Conservation (phyloP, 2,113 vertebrate genomes). For the Platycercus adscitus region DNA sequence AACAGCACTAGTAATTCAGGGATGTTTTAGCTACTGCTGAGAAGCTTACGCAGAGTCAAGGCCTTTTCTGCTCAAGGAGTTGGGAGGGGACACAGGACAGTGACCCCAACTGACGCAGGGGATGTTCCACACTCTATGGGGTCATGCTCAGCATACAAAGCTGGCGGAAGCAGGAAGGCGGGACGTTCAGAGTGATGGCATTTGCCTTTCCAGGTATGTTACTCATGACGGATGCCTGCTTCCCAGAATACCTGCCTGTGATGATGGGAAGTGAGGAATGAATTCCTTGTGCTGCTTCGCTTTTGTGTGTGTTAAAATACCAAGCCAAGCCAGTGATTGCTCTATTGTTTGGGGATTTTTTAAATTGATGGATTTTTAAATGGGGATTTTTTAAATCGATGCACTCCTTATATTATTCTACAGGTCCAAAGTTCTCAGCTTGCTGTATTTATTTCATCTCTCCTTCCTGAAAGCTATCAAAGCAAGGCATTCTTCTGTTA, state of each 20-base stretch:
- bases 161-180: neutral
- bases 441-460: neutral
- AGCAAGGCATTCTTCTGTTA: neutral
- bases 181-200: neutral
- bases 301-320: neutral
- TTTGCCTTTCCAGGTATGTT: neutral
- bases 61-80: neutral
- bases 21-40: neutral
- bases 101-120: neutral
- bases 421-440: neutral
- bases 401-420: neutral
- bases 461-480: neutral
- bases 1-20: neutral
- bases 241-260: neutral
- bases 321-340: neutral
- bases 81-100: neutral
- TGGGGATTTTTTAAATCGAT: neutral
- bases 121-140: neutral
- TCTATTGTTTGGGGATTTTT: neutral
- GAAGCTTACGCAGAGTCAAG: neutral
- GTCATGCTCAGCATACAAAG: neutral
- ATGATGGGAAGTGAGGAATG: neutral
- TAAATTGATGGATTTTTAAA: neutral
- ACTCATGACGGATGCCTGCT: fast-evolving
- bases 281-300: neutral